Evolutionary conservation across 2,888 invertebrate species (phyloP).

Genomic region (Tiliacea aurago): DNA sequence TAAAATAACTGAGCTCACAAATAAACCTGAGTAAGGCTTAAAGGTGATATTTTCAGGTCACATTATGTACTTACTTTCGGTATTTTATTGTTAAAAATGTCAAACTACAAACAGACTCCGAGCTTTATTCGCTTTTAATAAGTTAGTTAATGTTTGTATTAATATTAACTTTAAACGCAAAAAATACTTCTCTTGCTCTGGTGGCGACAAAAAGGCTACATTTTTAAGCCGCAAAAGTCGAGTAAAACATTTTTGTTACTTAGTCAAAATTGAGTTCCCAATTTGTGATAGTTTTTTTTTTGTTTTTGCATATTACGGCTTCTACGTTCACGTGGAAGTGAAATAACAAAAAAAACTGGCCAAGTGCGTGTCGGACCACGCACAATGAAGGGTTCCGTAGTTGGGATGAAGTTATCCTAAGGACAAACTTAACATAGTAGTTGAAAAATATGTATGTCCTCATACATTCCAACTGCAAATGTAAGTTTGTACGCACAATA

Average conservation of each 20-base stretch:
- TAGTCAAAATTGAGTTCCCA: neutral
- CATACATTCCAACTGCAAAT: no score
- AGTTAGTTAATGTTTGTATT: slow-evolving; percentile 17
- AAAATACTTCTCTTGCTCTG: slow-evolving; percentile 5
- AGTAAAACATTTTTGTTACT: slow-evolving; percentile 1
- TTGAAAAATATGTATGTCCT: no score
- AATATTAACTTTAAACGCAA: slow-evolving; percentile 5
- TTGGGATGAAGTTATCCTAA: no score
- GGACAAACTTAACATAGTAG: no score
- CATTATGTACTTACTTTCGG: slow-evolving; percentile 28
- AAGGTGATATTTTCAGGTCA: slow-evolving; percentile 26
- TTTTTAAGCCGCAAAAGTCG: slow-evolving; percentile 12
- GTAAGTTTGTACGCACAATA: no score
- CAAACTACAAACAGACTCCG: slow-evolving; percentile 24
- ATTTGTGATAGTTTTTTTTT: neutral
- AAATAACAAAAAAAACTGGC: neutral
- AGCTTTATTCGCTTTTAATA: slow-evolving; percentile 22
- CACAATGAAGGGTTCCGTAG: no score
- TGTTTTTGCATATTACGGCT: neutral
- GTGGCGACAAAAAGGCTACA: neutral
- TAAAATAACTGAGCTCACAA: slow-evolving; percentile 53
- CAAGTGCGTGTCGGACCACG: no score
- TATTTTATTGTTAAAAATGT: slow-evolving; percentile 22
- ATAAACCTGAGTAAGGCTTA: slow-evolving; percentile 26
- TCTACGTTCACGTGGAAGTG: neutral